Evolutionary conservation across 2,888 invertebrate genomes (phyloP), one percentile per base, ranked within the genome.

Genomic region (Limulus polyphemus): DNA sequence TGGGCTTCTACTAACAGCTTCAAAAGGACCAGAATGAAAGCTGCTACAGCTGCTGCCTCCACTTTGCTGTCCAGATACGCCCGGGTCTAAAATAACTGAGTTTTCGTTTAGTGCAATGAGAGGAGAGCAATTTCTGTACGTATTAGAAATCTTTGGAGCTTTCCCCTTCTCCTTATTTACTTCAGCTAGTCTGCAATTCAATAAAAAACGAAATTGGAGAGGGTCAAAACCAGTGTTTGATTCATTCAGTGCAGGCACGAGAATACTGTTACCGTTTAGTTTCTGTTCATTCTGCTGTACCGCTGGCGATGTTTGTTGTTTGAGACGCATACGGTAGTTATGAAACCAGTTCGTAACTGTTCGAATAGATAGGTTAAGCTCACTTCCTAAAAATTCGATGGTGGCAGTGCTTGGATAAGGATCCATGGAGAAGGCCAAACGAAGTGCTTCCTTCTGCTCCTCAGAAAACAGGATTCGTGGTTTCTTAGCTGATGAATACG

Each of bases 321-420:
- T 97, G 74, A 94, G 83, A 67, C 99, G 83, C 93, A 99, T 99
- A 72, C 99, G 85, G 76, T 99, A 97, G 77, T 99, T 99, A 81
- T 99, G 98, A 82, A 99, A 99, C 99, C 99, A 99, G 78, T 99
- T 99, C 65, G 95, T 95, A 73, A 99, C 97, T 60, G 98, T 98
- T 70, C 98, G 83, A 58, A 94, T 88, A 10, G 93, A 90, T 52
- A 99, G 81, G 11, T 87, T 88, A 61, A 99, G 80, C 77, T 95
- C 94, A 48, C 84, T 83, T 47, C 97, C 94, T 63, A 99, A 81
- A 74, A 93, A 93, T 76, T 98, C 97, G 69, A 98, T 94, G 63
- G 94, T 93, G 46, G 90, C 88, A 73, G 94, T 89, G 76, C 92
- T 94, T 0, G 99, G 99, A 77, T 99, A 98, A 0, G 97, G 95